Conservation (phyloP, 2,888 invertebrate genomes). For the Latrodectus elegans region DNA sequence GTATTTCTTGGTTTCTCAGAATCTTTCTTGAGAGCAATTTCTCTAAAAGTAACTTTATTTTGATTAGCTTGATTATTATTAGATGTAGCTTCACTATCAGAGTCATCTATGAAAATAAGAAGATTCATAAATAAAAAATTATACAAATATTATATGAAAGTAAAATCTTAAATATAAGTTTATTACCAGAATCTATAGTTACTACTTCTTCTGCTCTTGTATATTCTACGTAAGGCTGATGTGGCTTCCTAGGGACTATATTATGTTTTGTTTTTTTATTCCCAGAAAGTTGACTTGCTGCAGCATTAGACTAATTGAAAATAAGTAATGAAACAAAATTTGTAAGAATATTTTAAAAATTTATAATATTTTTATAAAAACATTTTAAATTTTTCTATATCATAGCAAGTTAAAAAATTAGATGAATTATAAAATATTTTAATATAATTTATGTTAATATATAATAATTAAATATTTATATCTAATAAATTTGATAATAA, state of each 20-base stretch:
- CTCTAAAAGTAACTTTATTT: not conserved
- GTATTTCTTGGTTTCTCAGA: constrained; percentile 53
- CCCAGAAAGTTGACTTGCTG: constrained; percentile 73
- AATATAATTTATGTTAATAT: too few species aligned
- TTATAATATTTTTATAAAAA: too few species aligned
- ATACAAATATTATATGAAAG: not conserved
- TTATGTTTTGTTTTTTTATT: constrained; percentile 73
- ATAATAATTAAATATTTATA: too few species aligned
- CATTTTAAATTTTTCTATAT: too few species aligned
- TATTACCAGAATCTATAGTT: constrained; percentile 35
- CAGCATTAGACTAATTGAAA: constrained; percentile 76
- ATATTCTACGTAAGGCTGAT: constrained; percentile 86
- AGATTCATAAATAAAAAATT: not conserved
- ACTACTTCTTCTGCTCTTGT: constrained; percentile 78
- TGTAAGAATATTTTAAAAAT: too few species aligned
- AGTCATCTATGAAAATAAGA: constrained; percentile 8
- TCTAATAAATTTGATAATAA: too few species aligned
- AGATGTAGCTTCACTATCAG: constrained; percentile 11
- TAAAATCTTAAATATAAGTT: not conserved
- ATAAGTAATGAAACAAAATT: too few species aligned
- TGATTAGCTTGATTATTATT: not conserved
- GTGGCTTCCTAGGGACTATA: constrained; percentile 73
- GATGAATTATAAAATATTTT: too few species aligned
- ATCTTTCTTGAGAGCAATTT: not conserved
- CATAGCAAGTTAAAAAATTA: too few species aligned